Evolutionary conservation across 2,888 invertebrate genomes (phyloP), one percentile per base, ranked within the genome.

Genomic region (Sylvicola cinctus): DNA sequence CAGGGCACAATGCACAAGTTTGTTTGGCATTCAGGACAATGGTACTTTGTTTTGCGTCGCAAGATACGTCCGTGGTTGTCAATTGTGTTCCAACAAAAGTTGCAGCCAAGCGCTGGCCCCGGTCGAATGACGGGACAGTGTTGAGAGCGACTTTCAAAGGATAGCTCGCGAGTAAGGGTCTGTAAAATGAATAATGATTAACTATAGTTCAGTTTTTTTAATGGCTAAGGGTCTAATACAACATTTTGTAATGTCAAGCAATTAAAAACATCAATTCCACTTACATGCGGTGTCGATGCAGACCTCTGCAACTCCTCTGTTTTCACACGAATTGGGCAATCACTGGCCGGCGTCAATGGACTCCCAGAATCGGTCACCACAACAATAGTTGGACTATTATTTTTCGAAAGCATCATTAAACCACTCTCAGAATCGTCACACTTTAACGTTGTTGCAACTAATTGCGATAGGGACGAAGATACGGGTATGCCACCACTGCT

Each of bases 81-180:
- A 31, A 83, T 78, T 1, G 84, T 83, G 53, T 85, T 85, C 85
- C 85, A 85, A 58, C 85, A 85, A 53, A 75, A 84, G 59, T 84
- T 84, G 58, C 85, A 85, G 43, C 83, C 80, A 40, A 85, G 60
- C 3, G 84, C 83, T 4, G 85, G 83, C 1, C 85, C 85, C 7
- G 76, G 73, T 35, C 85, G 63, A 33, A 80, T 72, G 8, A 77
- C 78, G 7, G 84, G 85, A 49, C 84, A 84, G 57, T 85, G 84
- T 47, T 77, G 77, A 32, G 78, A 75, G 37, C 81, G 62, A 47
- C 55, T 59, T 39, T 58, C 60, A 38, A 60, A 45, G 16, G 53
- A 54, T 29, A 56, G 48, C 46, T 58, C 59, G 37, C 58, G 49
- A 40, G 50, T 47, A 44, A 60, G 34, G 49, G 51, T 3, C 49